Base-by-base conservation (phyloP, 1,140 invertebrate genomes). In the Samia ricini region DNA sequence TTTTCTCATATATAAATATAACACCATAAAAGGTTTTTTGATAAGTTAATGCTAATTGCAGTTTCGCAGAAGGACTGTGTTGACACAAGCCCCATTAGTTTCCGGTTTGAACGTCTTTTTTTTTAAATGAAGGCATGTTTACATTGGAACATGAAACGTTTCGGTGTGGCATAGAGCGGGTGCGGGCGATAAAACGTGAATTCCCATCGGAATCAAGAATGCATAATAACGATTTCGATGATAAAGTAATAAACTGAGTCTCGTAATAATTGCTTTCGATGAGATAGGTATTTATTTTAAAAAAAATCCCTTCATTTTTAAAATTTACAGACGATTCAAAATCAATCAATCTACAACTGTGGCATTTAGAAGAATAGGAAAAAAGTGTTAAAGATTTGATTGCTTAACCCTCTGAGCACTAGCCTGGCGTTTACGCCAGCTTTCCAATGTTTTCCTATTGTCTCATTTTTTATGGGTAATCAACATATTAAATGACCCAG, bases 31-130 rank as follows among this genome's bases (percentile, higher is more conserved):
- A 42, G 33, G 33, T 42, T 42, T 42, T 42, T 12, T 10, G 15
- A 12, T 42, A 65, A 51, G 65, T 68, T 42, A 52, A 63, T 48
- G 63, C 71, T 71, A 73, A 70, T 69, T 71, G 69, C 68, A 60
- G 68, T 73, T 84, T 82, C 81, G 78, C 71, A 74, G 79, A 82
- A 84, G 78, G 75, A 50, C 61, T 33, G 2, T 77, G 74, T 81
- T 81, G 74, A 77, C 75, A 74, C 63, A 74, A 66, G 66, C 56
- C 50, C 54, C 60, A 60, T 65, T n/a, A 48, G 69, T 79, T 79
- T 83, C 79, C 79, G 79, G 73, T 74, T 77, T 71, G 19, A 63
- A 57, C 58, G 64, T 55, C 61, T 68, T 69, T 81, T 78, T 79
- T 70, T 69, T 70, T 63, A 64, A 33, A 57, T 61, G 22, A 7